Evolutionary conservation across 1,140 invertebrate genomes (phyloP), one percentile per base, ranked within the genome.

Genomic region (Monomorium pharaonis): DNA sequence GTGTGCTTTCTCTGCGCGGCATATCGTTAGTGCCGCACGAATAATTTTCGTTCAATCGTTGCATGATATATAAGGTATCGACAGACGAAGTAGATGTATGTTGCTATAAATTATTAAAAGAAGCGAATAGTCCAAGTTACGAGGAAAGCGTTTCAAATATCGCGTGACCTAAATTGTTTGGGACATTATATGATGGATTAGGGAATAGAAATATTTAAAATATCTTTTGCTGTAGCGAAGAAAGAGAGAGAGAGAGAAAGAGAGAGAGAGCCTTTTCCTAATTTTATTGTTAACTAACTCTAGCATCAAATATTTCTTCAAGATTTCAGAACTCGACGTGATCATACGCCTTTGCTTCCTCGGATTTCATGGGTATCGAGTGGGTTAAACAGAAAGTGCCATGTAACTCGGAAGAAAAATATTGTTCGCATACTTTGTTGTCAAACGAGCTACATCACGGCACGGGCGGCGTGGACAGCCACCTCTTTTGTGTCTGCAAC

Each of bases 401-500:
- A 74, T 12, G 51, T 42, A 62, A 58, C 12, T 24, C 37, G 18
- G 30, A 54, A 72, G 78, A 83, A 58, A 56, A 58, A 83, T 56
- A 83, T 74, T 72, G 27, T 42, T 58, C 67, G 67, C 54, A 83
- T 60, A 74, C 27, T 83, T 74, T 44, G 24, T 83, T 60, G 67
- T 27, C 47, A 83, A 83, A 83, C 7, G 27, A 60, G 78, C 78
- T 33, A 74, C 67, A 67, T 83, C 67, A 74, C 54, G 65, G 47
- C 21, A 21, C 7, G 16, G 4, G 33, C 14, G 44, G 18, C 5
- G 24, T 16, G 49, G 42, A 42, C 21, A 62, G 44, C 47, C 18
- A 54, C 47, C 60, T 69, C 49, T 77, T 76, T 77, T 84, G 78
- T 83, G 81, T 63, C 47, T 54, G 60, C 60, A 75, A 85, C 65